These are phyloP conservation scores for Drosophila setifemur DNA, from an alignment of 1,140 invertebrate genomes.

Conservation along the genomic window DNA sequence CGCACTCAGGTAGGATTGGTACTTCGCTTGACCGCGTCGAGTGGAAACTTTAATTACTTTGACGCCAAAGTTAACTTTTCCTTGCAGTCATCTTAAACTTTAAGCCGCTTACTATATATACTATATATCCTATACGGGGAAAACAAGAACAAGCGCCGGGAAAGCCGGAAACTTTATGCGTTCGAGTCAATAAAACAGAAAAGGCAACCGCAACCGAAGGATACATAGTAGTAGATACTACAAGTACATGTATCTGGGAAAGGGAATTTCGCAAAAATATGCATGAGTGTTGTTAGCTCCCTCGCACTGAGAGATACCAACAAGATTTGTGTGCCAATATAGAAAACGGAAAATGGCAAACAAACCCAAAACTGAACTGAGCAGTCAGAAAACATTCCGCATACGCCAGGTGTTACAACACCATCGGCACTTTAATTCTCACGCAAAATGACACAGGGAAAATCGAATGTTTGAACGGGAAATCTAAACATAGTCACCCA, in stretches of 20 bases:
- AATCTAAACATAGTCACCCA: constrained; percentile 12
- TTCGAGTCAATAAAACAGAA: constrained; percentile 51
- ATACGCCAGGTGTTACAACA: constrained; percentile 29
- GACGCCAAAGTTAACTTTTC: constrained; percentile 64
- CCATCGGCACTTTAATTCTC: constrained; percentile 35
- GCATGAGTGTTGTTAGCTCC: constrained; percentile 32
- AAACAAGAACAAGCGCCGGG: constrained; percentile 29
- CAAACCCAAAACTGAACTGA: background rate
- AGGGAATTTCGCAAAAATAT: constrained; percentile 35
- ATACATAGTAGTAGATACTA: too few relatives aligned
- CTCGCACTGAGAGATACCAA: constrained; percentile 22
- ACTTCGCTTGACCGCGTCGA: constrained; percentile 45
- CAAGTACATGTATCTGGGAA: background rate
- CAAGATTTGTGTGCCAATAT: constrained; percentile 42
- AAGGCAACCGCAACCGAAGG: constrained; percentile 22
- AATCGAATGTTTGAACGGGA: constrained; percentile 23
- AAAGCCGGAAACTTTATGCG: constrained; percentile 30
- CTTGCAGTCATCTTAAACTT: constrained; percentile 43
- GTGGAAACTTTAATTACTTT: constrained; percentile 72
- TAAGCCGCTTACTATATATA: constrained; percentile 74
- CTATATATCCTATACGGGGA: too few relatives aligned
- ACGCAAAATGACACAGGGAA: constrained; percentile 8
- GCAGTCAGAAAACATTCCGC: constrained; percentile 10
- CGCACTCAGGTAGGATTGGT: constrained; percentile 34
- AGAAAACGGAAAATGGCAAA: background rate